Percentiles rank a stretch among this genome's conserved stretches.
phyloP scores from a whole-genome alignment of 2,797 vertebrate genomes.

The Valencia hispanica region DNA sequence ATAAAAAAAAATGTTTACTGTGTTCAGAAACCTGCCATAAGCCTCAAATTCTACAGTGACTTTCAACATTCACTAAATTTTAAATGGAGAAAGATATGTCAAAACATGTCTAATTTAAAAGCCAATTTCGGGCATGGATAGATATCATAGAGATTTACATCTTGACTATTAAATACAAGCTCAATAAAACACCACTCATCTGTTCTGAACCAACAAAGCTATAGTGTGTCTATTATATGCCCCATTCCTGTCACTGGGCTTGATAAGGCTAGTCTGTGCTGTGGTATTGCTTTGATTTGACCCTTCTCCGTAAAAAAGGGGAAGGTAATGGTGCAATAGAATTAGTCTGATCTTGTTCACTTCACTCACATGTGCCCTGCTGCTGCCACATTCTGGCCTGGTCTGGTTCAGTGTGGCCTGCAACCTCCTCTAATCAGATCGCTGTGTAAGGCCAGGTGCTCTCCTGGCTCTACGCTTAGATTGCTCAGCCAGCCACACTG shows the following conservation, averaged over 20 bases:
- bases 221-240: conserved; percentile 30
- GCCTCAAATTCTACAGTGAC: conserved; percentile 20
- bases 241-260: conserved; percentile 51
- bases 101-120: conserved; percentile 29
- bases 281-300: conserved; percentile 71
- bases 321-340: conserved; percentile 70
- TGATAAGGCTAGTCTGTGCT: conserved; percentile 56
- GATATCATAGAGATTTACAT: conserved; percentile 44
- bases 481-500: conserved; percentile 71
- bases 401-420: conserved; percentile 71
- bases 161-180: conserved; percentile 54
- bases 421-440: conserved; percentile 80
- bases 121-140: conserved; percentile 41
- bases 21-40: conserved; percentile 12
- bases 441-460: conserved; percentile 79
- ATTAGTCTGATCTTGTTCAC: conserved; percentile 78
- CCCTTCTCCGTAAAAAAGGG: conserved; percentile 60
- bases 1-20: background rate
- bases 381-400: conserved; percentile 55
- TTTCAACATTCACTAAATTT: conserved; percentile 25
- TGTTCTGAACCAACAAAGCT: conserved; percentile 46
- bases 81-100: conserved; percentile 42
- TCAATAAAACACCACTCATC: conserved; percentile 54
- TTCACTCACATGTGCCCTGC: conserved; percentile 63
- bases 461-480: conserved; percentile 65